These are phyloP conservation scores for Sepiola atlantica DNA, from an alignment of 2,888 invertebrate species.

Conservation along the genomic window DNA sequence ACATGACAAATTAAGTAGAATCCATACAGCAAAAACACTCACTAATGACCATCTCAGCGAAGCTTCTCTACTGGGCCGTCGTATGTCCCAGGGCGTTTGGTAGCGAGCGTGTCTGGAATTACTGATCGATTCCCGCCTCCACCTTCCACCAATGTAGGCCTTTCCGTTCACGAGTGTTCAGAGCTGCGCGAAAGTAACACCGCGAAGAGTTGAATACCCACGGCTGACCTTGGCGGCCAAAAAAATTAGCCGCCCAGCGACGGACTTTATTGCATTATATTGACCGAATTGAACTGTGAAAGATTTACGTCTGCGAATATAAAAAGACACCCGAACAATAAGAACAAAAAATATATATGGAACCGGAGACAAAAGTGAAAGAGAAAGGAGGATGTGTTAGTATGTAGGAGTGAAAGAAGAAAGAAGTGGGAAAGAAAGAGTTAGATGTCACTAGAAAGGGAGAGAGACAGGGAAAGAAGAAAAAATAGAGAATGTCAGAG, in stretches of 20 bases:
- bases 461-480: background rate
- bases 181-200: background rate
- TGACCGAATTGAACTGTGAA: conserved; percentile 15
- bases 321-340: background rate
- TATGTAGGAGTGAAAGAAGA: no score
- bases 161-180: background rate
- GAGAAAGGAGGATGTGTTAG: background rate
- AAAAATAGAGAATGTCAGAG: background rate
- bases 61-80: background rate
- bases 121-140: background rate
- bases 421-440: background rate
- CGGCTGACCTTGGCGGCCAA: conserved; percentile 21
- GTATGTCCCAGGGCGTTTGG: background rate
- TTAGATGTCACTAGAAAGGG: no score
- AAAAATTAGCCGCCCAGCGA: background rate
- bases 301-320: background rate
- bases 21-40: background rate
- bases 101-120: background rate
- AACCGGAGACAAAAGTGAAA: background rate
- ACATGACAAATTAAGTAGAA: conserved; percentile 32
- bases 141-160: background rate
- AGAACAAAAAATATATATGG: background rate
- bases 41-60: background rate
- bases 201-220: background rate
- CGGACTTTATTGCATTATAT: background rate